A percentile compares a stretch with the other conserved stretches of the same genome.
Conservation (phyloP, 2,797 vertebrate species). For the Poeciliopsis infans region DNA sequence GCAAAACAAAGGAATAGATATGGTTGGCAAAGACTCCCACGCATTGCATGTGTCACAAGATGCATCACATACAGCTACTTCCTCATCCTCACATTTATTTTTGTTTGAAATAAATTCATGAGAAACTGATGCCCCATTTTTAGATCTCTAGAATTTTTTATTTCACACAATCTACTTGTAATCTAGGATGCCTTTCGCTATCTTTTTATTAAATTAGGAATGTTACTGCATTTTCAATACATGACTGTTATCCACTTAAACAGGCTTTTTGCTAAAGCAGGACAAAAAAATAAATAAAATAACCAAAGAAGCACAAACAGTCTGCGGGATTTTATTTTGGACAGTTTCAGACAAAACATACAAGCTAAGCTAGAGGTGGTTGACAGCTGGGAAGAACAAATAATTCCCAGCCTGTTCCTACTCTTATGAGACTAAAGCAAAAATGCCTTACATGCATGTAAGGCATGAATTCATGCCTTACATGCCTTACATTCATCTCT, state of each 20-base stretch:
- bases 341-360: not conserved
- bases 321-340: constrained; percentile 2
- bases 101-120: not conserved
- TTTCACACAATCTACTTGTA: not conserved
- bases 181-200: not conserved
- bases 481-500: too few species aligned
- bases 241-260: not conserved
- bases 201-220: not conserved
- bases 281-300: not conserved
- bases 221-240: not conserved
- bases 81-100: not conserved
- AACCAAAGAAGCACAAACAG: not conserved
- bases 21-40: not conserved
- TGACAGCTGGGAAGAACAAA: constrained; percentile 11
- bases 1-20: not conserved
- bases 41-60: not conserved
- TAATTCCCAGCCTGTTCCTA: not conserved
- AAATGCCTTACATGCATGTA: too few species aligned
- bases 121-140: not conserved
- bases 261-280: not conserved
- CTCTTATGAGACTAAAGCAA: constrained; percentile 27
- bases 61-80: not conserved
- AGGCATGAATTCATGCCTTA: too few species aligned
- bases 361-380: constrained; percentile 10
- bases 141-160: not conserved